phyloP scores from a whole-genome alignment of 1,140 invertebrate species.

The Penaeus chinensis region DNA sequence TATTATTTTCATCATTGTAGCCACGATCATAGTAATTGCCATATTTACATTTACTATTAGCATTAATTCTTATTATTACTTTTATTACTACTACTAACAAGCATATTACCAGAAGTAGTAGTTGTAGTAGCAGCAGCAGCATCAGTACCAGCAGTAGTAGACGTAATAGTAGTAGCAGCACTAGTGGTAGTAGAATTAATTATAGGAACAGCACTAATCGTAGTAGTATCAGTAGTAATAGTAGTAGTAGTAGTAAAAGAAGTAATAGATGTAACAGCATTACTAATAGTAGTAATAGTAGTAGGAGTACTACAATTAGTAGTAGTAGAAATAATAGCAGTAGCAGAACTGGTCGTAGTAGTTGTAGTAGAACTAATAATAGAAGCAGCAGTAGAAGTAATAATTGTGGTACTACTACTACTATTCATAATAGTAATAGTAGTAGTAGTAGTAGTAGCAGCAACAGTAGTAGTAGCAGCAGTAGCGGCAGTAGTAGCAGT shows the following conservation, averaged over 20 bases:
- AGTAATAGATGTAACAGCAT: constrained; percentile 29
- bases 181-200: constrained; percentile 31
- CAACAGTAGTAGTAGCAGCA: too few species aligned
- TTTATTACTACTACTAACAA: not conserved
- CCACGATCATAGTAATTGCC: too few species aligned
- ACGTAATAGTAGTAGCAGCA: not conserved
- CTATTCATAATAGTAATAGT: too few species aligned
- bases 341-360: constrained; percentile 23
- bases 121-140: not conserved
- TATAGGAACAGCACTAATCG: constrained; percentile 4
- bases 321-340: constrained; percentile 19
- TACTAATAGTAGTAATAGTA: constrained; percentile 33
- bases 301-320: constrained; percentile 32
- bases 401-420: too few species aligned
- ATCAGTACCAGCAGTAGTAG: not conserved
- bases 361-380: not conserved
- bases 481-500: too few species aligned
- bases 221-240: constrained; percentile 28
- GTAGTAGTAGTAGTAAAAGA: constrained; percentile 27
- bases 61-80: not conserved
- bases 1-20: too few species aligned
- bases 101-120: not conserved
- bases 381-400: too few species aligned
- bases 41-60: too few species aligned
- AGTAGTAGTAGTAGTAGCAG: too few species aligned